Conservation (phyloP, 2,888 invertebrate genomes). For the Pachliopta kotzebuea region DNA sequence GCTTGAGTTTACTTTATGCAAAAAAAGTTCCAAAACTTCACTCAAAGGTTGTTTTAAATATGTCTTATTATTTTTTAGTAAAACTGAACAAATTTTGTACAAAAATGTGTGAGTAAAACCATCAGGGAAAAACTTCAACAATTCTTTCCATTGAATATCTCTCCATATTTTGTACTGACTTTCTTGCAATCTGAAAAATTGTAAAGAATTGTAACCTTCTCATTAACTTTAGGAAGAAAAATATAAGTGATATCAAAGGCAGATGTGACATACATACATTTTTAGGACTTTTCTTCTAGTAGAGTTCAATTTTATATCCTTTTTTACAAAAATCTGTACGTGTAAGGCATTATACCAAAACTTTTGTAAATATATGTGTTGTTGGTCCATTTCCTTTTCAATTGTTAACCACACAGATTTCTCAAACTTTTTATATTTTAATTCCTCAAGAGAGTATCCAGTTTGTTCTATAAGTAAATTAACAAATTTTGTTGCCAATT, state of each 20-base stretch:
- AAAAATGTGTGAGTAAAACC: constrained; percentile 57
- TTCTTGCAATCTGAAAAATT: constrained; percentile 48
- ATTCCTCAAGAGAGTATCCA: constrained; percentile 45
- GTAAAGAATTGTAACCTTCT: not conserved
- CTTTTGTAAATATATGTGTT: constrained; percentile 45
- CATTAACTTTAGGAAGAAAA: not conserved
- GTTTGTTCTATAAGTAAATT: constrained; percentile 50
- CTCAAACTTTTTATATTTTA: constrained; percentile 54
- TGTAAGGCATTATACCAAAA: constrained; percentile 61
- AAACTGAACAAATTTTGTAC: constrained; percentile 38
- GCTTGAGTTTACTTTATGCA: constrained; percentile 35
- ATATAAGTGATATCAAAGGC: not conserved
- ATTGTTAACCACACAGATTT: constrained; percentile 54
- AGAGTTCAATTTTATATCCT: constrained; percentile 49
- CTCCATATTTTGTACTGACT: constrained; percentile 57
- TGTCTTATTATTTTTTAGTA: constrained; percentile 36
- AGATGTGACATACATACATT: constrained; percentile 44
- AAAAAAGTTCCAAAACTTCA: constrained; percentile 44
- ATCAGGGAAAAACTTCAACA: constrained; percentile 53
- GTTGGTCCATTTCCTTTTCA: constrained; percentile 49
- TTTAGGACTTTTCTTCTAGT: constrained; percentile 49
- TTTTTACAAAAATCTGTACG: constrained; percentile 58
- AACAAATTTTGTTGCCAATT: constrained; percentile 52
- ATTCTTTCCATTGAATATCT: constrained; percentile 64
- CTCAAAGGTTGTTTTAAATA: constrained; percentile 46